Evolutionary conservation across 2,113 vertebrate genomes (phyloP), one percentile per base, ranked within the genome.

Genomic region (Lycaon pictus): DNA sequence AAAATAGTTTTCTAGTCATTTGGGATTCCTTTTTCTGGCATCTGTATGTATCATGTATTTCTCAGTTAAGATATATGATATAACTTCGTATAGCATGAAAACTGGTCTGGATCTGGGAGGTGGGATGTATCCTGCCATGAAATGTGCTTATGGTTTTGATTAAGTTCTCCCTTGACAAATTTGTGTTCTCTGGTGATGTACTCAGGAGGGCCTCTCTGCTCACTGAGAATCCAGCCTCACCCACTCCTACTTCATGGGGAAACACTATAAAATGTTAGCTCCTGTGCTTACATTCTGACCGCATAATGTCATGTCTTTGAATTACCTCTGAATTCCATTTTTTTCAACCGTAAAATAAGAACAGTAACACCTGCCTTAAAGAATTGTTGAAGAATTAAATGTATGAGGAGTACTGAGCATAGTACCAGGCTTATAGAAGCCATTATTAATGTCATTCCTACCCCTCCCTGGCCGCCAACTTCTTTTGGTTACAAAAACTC

Each of bases 1-100:
- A 25, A 87, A 95, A 91, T 74, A 86, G 77, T 80, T 83, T 88
- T 60, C 77, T 88, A 72, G 88, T 88, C 85, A 53, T 69, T 97
- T 89, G 94, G 85, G 77, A 88, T 93, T 76, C 32, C 77, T 94
- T 63, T 84, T 65, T 79, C 13, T 81, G 58, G 35, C 32, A 80
- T 88, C 83, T 97, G 88, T 95, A 96, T 56, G 27, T 67, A 63
- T 62, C 67, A 48, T 6, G 1, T 17, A 56, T 97, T 93, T 97
- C 79, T 90, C 65, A 71, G 60, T 83, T 90, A 82, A 93, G 88
- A 48, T 94, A 32, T 27, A 35, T 1, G 5, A 25, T 27, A 5
- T 93, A n/a, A 71, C 74, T 81, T 88, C 43, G 43, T 88, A 60
- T 92, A 12, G 43, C 29, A 27, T 63, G 74, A 51, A 93, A 76